Base-by-base conservation (phyloP, 2,888 invertebrate species). In the Drosophila ezoana region DNA sequence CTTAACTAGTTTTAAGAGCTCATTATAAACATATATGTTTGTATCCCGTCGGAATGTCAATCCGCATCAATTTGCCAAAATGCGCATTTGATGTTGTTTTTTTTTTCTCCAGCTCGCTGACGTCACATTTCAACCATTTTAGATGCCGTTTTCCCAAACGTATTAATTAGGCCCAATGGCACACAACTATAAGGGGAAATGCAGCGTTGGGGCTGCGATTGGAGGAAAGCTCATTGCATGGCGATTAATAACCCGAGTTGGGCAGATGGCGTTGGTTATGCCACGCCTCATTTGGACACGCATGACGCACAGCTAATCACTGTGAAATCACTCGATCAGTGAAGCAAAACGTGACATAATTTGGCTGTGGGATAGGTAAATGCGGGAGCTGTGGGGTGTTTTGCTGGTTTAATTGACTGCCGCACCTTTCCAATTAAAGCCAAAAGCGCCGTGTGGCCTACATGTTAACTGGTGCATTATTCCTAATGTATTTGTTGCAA, bases 291-390 rank as follows among this genome's bases (percentile, higher is more conserved):
- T 72, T 67, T 64, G 67, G 80, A 58, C 72, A 81, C 79, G 83
- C 83, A 86, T 82, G 68, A 54, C 73, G 77, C 78, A 74, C 80
- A 84, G 74, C 81, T 84, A 85, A 85, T 85, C 84, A 84, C 81
- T 87, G 80, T 87, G 61, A 87, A 87, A 87, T 81, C 79, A 59
- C 40, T 47, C 60, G 78, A 82, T 79, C 80, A 79, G 53, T 81
- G 84, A 72, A 73, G 72, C 82, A 75, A 66, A 85, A 82, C 85
- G 87, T 85, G 87, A 87, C 85, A 85, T 80, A 76, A 87, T 85
- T 78, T 80, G 43, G 56, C 52, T 33, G 63, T 53, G 23, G 28
- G 23, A 20, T 9, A 40, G 43, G 11, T n/a, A 14, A 4, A 0
- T 14, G 16, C 16, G 20, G 43, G 52, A 45, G 43, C 18, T 18